Evolutionary conservation across 2,113 vertebrate genomes (phyloP).

Genomic region (Epinephelus cyanopodus): DNA sequence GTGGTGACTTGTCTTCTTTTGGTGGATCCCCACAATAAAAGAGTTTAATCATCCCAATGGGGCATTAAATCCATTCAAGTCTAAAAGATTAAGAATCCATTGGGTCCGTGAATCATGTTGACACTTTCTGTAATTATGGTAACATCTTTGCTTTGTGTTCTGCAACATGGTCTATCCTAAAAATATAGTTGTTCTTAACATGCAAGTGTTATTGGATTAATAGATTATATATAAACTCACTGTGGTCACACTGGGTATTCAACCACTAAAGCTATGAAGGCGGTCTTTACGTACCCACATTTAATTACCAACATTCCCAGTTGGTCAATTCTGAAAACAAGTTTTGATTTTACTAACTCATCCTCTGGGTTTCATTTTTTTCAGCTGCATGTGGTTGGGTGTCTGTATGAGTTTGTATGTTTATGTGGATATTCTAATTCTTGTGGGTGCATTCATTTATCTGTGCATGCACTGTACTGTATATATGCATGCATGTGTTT

Average conservation of each 20-base stretch:
- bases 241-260: constrained; percentile 17
- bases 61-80: constrained; percentile 6
- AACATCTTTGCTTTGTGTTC: constrained; percentile 4
- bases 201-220: constrained; percentile 18
- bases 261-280: constrained; percentile 28
- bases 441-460: constrained; percentile 31
- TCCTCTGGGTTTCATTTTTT: constrained; percentile 51
- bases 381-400: constrained; percentile 52
- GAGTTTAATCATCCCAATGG: not conserved
- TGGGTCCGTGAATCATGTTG: constrained; percentile 26
- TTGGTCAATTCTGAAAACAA: constrained; percentile 61
- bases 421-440: constrained; percentile 13
- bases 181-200: constrained; percentile 3
- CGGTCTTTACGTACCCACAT: constrained; percentile 25
- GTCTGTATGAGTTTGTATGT: constrained; percentile 20
- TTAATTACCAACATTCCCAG: constrained; percentile 51
- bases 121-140: constrained; percentile 24
- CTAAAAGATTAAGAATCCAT: not conserved
- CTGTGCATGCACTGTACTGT: constrained; percentile 2
- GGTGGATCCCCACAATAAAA: constrained; percentile 9
- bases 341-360: constrained; percentile 65
- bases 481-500: constrained; percentile 48
- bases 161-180: constrained; percentile 9
- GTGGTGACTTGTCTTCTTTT: constrained; percentile 17
- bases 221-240: not conserved